phyloP scores from a whole-genome alignment of 2,113 vertebrate species.

The Dunckerocampus dactyliophorus region DNA sequence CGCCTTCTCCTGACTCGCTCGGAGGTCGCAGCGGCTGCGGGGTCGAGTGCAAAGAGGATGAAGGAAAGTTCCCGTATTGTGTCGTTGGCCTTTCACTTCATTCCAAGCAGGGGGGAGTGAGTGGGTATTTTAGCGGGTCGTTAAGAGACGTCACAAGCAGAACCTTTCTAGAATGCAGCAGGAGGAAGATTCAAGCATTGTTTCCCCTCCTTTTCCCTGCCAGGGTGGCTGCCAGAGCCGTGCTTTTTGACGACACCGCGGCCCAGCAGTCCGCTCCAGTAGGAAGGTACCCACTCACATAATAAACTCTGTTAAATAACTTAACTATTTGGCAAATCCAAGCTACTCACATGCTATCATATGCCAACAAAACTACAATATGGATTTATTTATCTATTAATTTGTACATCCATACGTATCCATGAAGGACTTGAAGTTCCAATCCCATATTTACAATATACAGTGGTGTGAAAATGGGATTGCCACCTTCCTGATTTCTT shows the following conservation, averaged over 20 bases:
- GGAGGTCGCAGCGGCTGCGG: background rate
- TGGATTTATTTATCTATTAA: too few species aligned
- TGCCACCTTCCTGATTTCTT: too few species aligned
- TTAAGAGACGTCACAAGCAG: background rate
- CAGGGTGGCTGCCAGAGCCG: constrained; percentile 85
- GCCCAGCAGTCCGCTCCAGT: constrained; percentile 67
- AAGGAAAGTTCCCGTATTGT: constrained; percentile 53
- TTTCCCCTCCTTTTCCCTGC: background rate
- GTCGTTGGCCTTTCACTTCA: constrained; percentile 28
- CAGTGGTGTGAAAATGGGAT: too few species aligned
- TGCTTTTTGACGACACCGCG: constrained; percentile 82
- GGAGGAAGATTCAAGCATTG: background rate
- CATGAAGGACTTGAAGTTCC: too few species aligned
- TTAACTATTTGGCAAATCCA: background rate
- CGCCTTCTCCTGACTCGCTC: too few species aligned
- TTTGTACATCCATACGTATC: too few species aligned
- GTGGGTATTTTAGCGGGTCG: constrained; percentile 7
- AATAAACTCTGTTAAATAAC: background rate
- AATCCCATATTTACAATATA: too few species aligned
- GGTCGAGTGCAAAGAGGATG: constrained; percentile 30
- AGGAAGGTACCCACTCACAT: constrained; percentile 71
- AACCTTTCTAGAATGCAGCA: background rate
- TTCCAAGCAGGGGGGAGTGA: constrained; percentile 30
- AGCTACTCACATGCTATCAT: too few species aligned
- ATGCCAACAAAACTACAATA: too few species aligned